Base-by-base conservation (phyloP, 2,888 invertebrate genomes). In the Ophion ventricosus region DNA sequence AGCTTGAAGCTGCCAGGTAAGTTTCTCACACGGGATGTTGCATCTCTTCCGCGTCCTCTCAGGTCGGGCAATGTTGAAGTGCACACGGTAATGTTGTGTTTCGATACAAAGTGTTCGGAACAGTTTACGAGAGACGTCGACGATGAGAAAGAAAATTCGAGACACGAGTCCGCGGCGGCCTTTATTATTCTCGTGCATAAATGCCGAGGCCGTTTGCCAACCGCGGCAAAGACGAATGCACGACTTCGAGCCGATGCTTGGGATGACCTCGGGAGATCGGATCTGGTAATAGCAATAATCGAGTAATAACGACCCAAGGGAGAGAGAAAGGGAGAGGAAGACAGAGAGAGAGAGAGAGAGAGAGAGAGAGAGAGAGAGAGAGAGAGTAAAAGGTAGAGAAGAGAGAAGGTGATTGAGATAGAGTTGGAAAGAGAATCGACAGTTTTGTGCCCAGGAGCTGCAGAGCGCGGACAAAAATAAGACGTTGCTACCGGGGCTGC, bases 251-350 rank as follows among this genome's bases (percentile, higher is more conserved):
- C 59, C 67, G 78, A 79, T 80, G 43, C 72, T 69, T 57, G 87
- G 85, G 78, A 77, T 87, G 86, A 86, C 85, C 85, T 61, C 84
- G 76, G 59, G 80, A 85, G 87, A 88, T 89, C 88, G 85, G 83
- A 70, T 82, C 82, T 67, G 82, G 84, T 87, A 90, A 88, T 88
- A 84, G 87, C 85, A 87, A 90, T 89, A 87, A 90, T 90, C 89
- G 87, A 74, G 85, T 79, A 88, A 89, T 87, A 90, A 89, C 87
- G 75, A 90, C 86, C 70, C 54, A 66, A 79, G 80, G 69, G 66
- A 74, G 40, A 77, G 74, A 61, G 79, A 81, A 54, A 40, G 66
- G 72, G 57, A 61, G 20, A 59, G 74, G 54, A 56, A 69, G n/a
- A 43, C 57, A 26, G 26, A 76, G 29, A 67, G 23, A 83, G 74